A percentile compares a stretch with the other conserved stretches of the same genome.
Conservation (phyloP, 1,140 invertebrate species). For the Littorina saxatilis region DNA sequence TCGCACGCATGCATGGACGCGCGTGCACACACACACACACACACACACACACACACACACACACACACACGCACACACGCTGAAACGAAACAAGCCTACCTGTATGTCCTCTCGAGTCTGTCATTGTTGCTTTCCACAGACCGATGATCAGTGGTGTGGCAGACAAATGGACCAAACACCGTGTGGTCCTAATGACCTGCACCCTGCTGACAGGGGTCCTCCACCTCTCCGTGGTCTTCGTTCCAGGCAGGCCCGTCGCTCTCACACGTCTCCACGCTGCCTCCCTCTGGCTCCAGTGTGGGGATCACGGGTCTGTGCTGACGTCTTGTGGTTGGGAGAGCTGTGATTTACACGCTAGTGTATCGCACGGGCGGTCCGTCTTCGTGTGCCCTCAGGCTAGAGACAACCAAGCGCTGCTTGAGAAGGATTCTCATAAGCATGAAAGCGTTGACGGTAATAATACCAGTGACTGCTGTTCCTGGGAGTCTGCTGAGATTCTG, state of each 20-base stretch:
- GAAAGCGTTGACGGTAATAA: neutral
- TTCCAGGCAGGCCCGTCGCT: constrained; percentile 43
- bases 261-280: constrained; percentile 5
- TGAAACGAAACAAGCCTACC: no score
- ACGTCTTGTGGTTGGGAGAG: neutral
- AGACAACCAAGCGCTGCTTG: neutral
- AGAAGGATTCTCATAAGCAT: neutral
- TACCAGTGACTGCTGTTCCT: neutral
- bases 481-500: neutral
- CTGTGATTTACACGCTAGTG: neutral
- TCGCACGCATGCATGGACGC: no score
- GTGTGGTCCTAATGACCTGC: constrained; percentile 45
- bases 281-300: neutral
- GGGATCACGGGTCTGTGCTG: neutral
- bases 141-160: constrained; percentile 44
- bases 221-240: constrained; percentile 58
- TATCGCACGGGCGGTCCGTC: neutral
- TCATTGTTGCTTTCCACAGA: no score
- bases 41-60: constrained; percentile 1
- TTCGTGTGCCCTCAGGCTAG: neutral
- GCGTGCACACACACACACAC: no score
- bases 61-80: no score
- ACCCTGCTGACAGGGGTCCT: constrained; percentile 54
- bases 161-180: constrained; percentile 45
- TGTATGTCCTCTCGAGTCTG: no score